These are phyloP conservation scores for Perca flavescens DNA, from an alignment of 2,113 vertebrate species.

Conservation along the genomic window DNA sequence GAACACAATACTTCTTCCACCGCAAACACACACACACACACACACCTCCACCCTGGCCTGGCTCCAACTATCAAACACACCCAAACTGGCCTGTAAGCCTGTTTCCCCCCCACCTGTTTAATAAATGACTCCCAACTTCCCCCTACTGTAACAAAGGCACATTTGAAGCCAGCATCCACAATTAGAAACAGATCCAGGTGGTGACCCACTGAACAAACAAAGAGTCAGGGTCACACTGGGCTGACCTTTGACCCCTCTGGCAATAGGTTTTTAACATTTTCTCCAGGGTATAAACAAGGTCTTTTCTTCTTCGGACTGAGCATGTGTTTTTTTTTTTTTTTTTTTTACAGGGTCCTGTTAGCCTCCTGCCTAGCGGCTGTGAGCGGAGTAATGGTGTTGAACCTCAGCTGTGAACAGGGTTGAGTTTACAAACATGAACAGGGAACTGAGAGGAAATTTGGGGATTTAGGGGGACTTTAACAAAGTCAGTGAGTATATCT, in stretches of 20 bases:
- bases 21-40: neutral
- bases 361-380: conserved; percentile 14
- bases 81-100: conserved; percentile 23
- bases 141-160: conserved; percentile 52
- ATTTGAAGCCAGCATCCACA: conserved; percentile 45
- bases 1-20: too few relatives aligned
- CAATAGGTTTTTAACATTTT: conserved; percentile 53
- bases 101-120: conserved; percentile 44
- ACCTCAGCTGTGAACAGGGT: conserved; percentile 20
- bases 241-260: conserved; percentile 58
- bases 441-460: neutral
- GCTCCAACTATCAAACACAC: neutral
- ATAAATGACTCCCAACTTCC: conserved; percentile 44
- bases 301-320: conserved; percentile 39
- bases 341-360: conserved; percentile 57
- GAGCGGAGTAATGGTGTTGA: neutral
- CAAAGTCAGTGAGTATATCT: too few relatives aligned
- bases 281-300: conserved; percentile 26
- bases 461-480: too few relatives aligned
- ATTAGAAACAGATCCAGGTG: conserved; percentile 75
- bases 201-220: conserved; percentile 73
- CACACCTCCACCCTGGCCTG: neutral
- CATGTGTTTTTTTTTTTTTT: conserved; percentile 52
- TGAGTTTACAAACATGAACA: neutral
- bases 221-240: conserved; percentile 30